Base-by-base conservation (phyloP, 2,888 invertebrate genomes). In the Athetis lepigone region DNA sequence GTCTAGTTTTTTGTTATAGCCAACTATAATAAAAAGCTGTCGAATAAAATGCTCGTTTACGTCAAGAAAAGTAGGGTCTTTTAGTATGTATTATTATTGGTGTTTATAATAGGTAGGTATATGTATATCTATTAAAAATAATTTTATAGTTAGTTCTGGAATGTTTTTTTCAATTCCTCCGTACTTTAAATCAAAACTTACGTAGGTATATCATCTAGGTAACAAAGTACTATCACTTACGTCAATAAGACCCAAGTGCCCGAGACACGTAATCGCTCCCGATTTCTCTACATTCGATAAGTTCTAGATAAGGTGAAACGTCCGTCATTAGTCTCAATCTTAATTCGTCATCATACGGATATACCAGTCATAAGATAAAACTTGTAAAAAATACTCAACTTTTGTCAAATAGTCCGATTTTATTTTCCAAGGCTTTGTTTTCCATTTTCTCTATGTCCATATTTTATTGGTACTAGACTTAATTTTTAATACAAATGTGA, bases 31-130 rank as follows among this genome's bases (percentile, higher is more conserved):
- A 64, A 75, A 68, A 68, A 49, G 46, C 33, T 49, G 52, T 29
- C 5, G 55, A 73, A 74, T 70, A 64, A 59, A 73, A 64, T 29
- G 13, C 36, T 67, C 45, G 43, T 62, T 70, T 70, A 74, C 56
- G 64, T 33, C 11, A 50, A 45, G 62, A 16, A 46, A 49, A 62
- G 59, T 64, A 18, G 37, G 9, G 21, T 25, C 49, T n/a, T 57
- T 61, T 58, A 50, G 9, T 27, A 27, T 3, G 2, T n/a, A 8
- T 9, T n/a, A 0, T 23, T 37, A 56, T 37, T 61, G 7, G 7
- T 25, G n/a, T 52, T 42, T 6, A 13, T 21, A 13, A 42, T 8
- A 50, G n/a, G n/a, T n/a, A n/a, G n/a, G n/a, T n/a, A n/a, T n/a
- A n/a, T n/a, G n/a, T n/a, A n/a, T n/a, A n/a, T n/a, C n/a, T n/a